These are phyloP conservation scores for Paramormyrops hopkinsi DNA, from an alignment of 2,797 vertebrate species.

Conservation along the genomic window DNA sequence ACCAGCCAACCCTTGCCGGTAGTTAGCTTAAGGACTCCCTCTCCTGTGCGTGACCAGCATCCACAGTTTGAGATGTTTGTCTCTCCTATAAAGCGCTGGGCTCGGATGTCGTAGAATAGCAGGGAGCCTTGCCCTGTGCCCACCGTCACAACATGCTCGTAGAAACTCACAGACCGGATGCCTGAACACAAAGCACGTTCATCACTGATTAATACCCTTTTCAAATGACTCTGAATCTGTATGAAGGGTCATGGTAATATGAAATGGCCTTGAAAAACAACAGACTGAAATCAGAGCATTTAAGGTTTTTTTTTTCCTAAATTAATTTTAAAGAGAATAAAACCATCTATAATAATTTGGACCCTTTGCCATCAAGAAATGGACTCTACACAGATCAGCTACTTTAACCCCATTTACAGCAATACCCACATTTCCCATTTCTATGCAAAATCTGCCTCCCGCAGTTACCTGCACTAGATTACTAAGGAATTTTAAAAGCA, in stretches of 20 bases:
- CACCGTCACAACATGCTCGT: slow-evolving; percentile 96
- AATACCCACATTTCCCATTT: neutral
- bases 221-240: neutral
- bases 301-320: neutral
- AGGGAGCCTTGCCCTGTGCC: slow-evolving; percentile 94
- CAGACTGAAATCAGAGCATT: neutral
- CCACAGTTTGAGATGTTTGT: slow-evolving; percentile 54
- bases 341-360: neutral
- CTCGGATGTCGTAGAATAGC: slow-evolving; percentile 92
- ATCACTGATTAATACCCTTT: neutral
- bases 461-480: neutral
- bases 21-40: slow-evolving; percentile 83
- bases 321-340: neutral
- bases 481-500: neutral
- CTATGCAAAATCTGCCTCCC: neutral
- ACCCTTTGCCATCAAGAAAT: neutral
- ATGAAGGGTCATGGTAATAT: neutral
- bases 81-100: slow-evolving; percentile 87
- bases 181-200: slow-evolving; percentile 54
- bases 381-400: neutral
- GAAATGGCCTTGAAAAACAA: neutral
- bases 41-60: slow-evolving; percentile 70
- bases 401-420: neutral
- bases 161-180: slow-evolving; percentile 97
- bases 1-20: slow-evolving; percentile 98